A percentile compares a stretch with the other conserved stretches of the same genome.
phyloP scores from a whole-genome alignment of 2,888 invertebrate genomes.

The Dolichopus griseipennis region DNA sequence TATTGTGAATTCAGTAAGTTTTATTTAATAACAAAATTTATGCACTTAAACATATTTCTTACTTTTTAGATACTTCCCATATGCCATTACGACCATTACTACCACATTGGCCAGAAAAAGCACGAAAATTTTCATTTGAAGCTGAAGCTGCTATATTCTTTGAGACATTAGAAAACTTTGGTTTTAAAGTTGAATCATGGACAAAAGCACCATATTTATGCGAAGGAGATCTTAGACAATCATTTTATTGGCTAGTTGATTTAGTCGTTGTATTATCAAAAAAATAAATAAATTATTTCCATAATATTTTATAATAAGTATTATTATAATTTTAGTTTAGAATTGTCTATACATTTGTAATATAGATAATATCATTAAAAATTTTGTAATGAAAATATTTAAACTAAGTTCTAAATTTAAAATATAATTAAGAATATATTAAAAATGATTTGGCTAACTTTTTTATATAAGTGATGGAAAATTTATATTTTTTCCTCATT shows the following conservation, averaged over 20 bases:
- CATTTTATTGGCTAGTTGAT: slow-evolving; percentile 87
- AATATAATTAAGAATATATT: too few species aligned
- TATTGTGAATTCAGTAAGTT: slow-evolving; percentile 79
- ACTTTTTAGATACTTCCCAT: slow-evolving; percentile 52
- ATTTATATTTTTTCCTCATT: too few species aligned
- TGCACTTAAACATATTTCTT: neutral
- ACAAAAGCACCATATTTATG: slow-evolving; percentile 90
- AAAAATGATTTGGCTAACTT: too few species aligned
- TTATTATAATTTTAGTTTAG: too few species aligned
- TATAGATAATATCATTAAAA: too few species aligned
- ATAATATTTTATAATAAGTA: too few species aligned
- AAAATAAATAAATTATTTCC: slow-evolving; percentile 21
- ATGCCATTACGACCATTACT: slow-evolving; percentile 42
- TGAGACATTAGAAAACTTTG: slow-evolving; percentile 47
- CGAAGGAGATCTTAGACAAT: slow-evolving; percentile 88
- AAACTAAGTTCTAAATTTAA: too few species aligned
- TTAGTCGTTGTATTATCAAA: slow-evolving; percentile 71
- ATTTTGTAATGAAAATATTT: too few species aligned
- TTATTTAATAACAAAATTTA: neutral
- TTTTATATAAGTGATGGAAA: too few species aligned
- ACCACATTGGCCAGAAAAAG: slow-evolving; percentile 54
- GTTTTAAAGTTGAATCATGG: slow-evolving; percentile 74
- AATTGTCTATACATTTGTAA: too few species aligned
- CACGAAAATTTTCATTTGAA: slow-evolving; percentile 57
- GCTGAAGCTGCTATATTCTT: slow-evolving; percentile 71